Base-by-base conservation (phyloP, 2,888 invertebrate genomes). In the Vandiemenella viatica region DNA sequence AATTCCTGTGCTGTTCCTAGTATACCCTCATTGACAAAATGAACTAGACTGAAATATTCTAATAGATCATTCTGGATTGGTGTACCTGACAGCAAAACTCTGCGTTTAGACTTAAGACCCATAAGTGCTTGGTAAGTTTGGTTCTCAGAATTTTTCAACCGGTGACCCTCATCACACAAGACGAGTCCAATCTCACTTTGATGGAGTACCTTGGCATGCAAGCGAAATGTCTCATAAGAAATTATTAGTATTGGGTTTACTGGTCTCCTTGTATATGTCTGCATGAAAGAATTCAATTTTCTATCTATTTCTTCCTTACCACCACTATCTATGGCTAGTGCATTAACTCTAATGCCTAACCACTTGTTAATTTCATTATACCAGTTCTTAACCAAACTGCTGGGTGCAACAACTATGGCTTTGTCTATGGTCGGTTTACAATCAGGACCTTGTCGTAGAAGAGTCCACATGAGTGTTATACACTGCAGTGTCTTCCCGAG, bases 331-430 rank as follows among this genome's bases (percentile, higher is more conserved):
- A 92, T 88, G 13, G 83, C 85, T 48, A 92, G 62, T 7, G 87
- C 79, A 59, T 79, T 79, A 22, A 93, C 76, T 52, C 90, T n/a
- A n/a, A n/a, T n/a, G n/a, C n/a, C n/a, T n/a, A n/a, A 68, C 98
- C 98, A 98, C 68, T 99, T 99, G 46, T 79, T 76, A 56, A 98
- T 93, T 68, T 98, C 98, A 67, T 96, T 97, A 61, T 88, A 88
- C 98, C 98, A 98, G 67, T 98, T 99, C 69, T 93, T 96, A 0
- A 98, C 98, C 55, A 98, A 72, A 59, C 96, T 96, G 65, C 95
- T 95, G 0, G 98, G 98, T 49, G 92, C 87, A 0, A 98, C 97
- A 54, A 98, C 90, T 22, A 97, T 83, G 1, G 83, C 91, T 69
- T 96, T 97, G 37, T 83, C 80, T 53, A 97, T 90, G 0, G 80